These are phyloP conservation scores for Trichopria drosophilae DNA, from an alignment of 2,888 invertebrate species.

Conservation along the genomic window DNA sequence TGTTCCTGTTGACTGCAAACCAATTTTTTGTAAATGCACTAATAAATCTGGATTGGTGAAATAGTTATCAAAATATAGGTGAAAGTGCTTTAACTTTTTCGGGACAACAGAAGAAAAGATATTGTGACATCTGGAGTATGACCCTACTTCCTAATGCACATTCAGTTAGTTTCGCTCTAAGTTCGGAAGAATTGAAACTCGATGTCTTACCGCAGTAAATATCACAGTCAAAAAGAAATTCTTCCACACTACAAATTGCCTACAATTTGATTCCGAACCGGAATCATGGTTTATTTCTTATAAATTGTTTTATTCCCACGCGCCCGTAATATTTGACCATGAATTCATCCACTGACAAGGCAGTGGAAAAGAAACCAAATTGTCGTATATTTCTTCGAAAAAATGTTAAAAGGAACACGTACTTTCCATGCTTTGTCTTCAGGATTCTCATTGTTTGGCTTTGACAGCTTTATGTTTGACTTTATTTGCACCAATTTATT, in stretches of 20 bases:
- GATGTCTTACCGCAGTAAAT: constrained; percentile 7
- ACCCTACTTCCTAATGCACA: constrained; percentile 7
- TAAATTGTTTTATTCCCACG: constrained; percentile 6
- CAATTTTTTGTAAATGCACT: neutral
- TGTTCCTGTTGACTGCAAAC: constrained; percentile 1
- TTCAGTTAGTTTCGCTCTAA: constrained; percentile 3
- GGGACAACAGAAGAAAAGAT: too few relatives aligned
- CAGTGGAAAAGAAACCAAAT: constrained; percentile 5
- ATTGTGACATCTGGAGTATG: neutral
- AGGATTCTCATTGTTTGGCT: neutral
- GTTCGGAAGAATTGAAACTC: too few relatives aligned
- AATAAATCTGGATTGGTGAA: neutral
- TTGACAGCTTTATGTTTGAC: constrained; percentile 2
- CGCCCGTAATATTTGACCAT: constrained; percentile 10
- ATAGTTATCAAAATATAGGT: constrained; percentile 6
- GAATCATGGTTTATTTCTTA: constrained; percentile 7
- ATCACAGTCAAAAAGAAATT: constrained; percentile 10
- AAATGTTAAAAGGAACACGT: neutral
- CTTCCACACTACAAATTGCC: constrained; percentile 4
- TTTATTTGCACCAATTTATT: constrained; percentile 5
- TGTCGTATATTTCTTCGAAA: neutral
- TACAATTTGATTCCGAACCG: constrained; percentile 12
- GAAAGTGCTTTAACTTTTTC: neutral
- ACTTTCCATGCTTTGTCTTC: constrained; percentile 8
- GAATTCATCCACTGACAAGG: constrained; percentile 9